Percentiles rank a stretch among this genome's conserved stretches.
These are phyloP conservation scores for Monodelphis domestica DNA, from an alignment of 2,797 vertebrate genomes.

Conservation along the genomic window DNA sequence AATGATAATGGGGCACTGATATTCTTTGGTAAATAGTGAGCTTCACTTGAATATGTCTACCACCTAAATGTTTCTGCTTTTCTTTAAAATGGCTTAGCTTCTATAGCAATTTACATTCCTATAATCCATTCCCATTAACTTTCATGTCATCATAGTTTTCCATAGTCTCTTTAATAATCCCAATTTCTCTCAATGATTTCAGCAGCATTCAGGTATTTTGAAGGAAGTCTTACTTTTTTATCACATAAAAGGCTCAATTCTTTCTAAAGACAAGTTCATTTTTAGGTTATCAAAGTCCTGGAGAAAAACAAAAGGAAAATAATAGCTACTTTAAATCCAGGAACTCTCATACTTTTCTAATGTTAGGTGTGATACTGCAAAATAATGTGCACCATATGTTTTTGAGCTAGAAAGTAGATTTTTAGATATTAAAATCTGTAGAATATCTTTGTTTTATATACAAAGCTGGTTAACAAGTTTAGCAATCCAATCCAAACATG, in stretches of 20 bases:
- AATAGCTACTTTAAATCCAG: background rate
- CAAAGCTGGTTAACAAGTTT: background rate
- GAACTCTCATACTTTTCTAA: background rate
- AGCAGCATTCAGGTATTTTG: background rate
- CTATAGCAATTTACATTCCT: background rate
- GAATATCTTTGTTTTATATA: background rate
- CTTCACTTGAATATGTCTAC: background rate
- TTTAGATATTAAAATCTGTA: background rate
- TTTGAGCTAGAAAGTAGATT: background rate
- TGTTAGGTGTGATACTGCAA: background rate
- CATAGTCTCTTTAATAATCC: conserved; percentile 30
- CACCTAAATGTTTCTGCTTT: background rate
- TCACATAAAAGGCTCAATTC: background rate
- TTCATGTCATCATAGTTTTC: conserved; percentile 5
- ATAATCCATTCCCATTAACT: background rate
- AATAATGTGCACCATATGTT: background rate
- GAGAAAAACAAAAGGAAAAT: conserved; percentile 5
- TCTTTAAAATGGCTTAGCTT: background rate
- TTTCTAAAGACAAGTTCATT: background rate
- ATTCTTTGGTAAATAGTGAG: conserved; percentile 3
- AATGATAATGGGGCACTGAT: background rate
- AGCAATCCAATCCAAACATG: background rate
- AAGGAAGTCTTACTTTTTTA: background rate
- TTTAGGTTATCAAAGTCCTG: conserved; percentile 37
- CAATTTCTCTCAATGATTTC: conserved; percentile 12